phyloP scores from a whole-genome alignment of 2,888 invertebrate species.

The Hypomecis punctinalis region DNA sequence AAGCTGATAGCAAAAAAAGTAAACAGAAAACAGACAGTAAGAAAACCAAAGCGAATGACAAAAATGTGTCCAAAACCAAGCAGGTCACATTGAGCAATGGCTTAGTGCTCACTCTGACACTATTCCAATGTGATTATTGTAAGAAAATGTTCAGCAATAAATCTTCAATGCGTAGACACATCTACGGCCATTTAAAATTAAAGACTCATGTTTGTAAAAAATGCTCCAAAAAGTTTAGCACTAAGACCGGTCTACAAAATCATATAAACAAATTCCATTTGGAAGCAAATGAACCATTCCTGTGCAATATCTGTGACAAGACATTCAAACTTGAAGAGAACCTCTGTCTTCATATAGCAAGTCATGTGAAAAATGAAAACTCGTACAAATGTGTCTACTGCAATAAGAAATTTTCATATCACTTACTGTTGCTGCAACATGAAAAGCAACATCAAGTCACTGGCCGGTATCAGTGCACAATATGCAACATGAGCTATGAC shows the following conservation, averaged over 20 bases:
- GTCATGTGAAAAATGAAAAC: constrained; percentile 84
- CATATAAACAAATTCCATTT: constrained; percentile 86
- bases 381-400: constrained; percentile 89
- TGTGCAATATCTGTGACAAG: constrained; percentile 91
- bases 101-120: constrained; percentile 50
- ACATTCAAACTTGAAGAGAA: constrained; percentile 91
- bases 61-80: constrained; percentile 41
- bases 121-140: constrained; percentile 86
- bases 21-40: constrained; percentile 33
- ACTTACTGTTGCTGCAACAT: constrained; percentile 85
- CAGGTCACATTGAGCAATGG: constrained; percentile 55
- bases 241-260: constrained; percentile 86
- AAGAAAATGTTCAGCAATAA: constrained; percentile 86
- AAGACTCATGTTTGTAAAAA: constrained; percentile 86
- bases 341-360: constrained; percentile 88
- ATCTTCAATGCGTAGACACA: constrained; percentile 88
- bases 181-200: constrained; percentile 87
- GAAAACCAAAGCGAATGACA: constrained; percentile 33
- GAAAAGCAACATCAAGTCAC: constrained; percentile 89
- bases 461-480: constrained; percentile 89
- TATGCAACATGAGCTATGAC: constrained; percentile 90
- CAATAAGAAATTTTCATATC: constrained; percentile 64
- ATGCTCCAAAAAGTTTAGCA: constrained; percentile 87
- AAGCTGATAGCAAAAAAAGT: constrained; percentile 31
- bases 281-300: constrained; percentile 68